phyloP scores from a whole-genome alignment of 2,113 vertebrate genomes.

The Sarotherodon lohbergeri region DNA sequence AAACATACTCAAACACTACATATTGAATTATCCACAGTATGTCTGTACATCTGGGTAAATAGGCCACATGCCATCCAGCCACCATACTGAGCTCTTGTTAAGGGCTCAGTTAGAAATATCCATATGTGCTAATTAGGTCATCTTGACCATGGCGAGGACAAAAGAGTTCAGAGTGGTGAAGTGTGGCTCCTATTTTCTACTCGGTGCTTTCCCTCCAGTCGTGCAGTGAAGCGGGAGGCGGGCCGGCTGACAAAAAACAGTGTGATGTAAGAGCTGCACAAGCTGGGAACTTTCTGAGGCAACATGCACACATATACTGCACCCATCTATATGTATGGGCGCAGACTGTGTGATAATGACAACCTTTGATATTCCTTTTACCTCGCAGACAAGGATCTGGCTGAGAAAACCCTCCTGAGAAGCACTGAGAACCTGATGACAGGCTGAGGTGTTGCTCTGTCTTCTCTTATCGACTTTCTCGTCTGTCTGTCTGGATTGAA shows the following conservation, averaged over 20 bases:
- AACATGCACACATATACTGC: neutral
- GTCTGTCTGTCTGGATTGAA: neutral
- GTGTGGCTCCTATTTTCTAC: neutral
- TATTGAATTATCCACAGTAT: neutral
- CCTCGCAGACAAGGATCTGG: neutral
- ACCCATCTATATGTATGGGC: neutral
- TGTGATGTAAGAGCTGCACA: constrained; percentile 33
- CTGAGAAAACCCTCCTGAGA: neutral
- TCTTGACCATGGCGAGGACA: constrained; percentile 14
- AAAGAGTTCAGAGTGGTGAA: neutral
- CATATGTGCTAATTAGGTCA: constrained; percentile 46
- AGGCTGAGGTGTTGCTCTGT: constrained; percentile 1
- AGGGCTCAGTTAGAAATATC: neutral
- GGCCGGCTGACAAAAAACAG: constrained; percentile 18
- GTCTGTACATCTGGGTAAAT: neutral
- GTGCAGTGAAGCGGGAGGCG: constrained; percentile 16
- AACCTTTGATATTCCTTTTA: constrained; percentile 32
- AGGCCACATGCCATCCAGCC: neutral
- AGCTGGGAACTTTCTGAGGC: constrained; percentile 25
- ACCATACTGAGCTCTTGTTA: constrained; percentile 10
- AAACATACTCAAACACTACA: neutral
- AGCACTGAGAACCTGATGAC: neutral
- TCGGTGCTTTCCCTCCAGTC: constrained; percentile 1
- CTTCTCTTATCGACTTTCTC: neutral
- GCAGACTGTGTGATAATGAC: neutral